Evolutionary conservation across 2,888 invertebrate genomes (phyloP).

Genomic region (Drosophila barbarae): DNA sequence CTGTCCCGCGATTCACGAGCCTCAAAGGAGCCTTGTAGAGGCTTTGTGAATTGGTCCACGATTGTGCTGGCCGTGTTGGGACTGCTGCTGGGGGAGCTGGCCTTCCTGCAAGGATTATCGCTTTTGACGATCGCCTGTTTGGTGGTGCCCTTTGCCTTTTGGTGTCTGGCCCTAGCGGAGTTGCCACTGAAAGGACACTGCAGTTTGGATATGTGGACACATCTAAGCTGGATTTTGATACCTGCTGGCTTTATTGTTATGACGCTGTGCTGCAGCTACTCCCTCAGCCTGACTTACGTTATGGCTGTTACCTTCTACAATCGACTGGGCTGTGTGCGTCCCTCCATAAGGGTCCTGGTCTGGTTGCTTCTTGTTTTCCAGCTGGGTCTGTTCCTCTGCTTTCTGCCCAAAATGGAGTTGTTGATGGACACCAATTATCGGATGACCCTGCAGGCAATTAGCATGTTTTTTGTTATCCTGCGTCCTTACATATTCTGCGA

Average conservation of each 20-base stretch:
- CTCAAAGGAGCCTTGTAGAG: conserved; percentile 13
- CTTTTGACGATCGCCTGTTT: conserved; percentile 84
- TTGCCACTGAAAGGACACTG: conserved; percentile 9
- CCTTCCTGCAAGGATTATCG: conserved; percentile 84
- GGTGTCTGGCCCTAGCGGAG: conserved; percentile 57
- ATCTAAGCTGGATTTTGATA: conserved; percentile 73
- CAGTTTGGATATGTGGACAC: conserved; percentile 8
- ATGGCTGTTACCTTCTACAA: conserved; percentile 58
- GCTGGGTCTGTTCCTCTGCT: conserved; percentile 85
- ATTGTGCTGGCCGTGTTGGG: conserved; percentile 16
- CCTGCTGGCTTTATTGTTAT: conserved; percentile 64
- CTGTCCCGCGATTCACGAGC: conserved; percentile 47
- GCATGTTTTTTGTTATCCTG: conserved; percentile 54
- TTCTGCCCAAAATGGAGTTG: conserved; percentile 79
- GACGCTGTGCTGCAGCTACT: conserved; percentile 58
- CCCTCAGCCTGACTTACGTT: conserved; percentile 60
- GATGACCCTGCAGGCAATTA: conserved; percentile 43
- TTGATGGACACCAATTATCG: conserved; percentile 50
- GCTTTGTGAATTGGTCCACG: conserved; percentile 8
- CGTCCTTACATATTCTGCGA: conserved; percentile 60
- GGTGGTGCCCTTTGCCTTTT: conserved; percentile 82
- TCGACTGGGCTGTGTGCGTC: conserved; percentile 35
- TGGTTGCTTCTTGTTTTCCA: conserved; percentile 81
- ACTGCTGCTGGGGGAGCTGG: conserved; percentile 24
- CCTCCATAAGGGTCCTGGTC: conserved; percentile 64